Evolutionary conservation across 2,888 invertebrate genomes (phyloP), one percentile per base, ranked within the genome.

Genomic region (Hyles lineata): DNA sequence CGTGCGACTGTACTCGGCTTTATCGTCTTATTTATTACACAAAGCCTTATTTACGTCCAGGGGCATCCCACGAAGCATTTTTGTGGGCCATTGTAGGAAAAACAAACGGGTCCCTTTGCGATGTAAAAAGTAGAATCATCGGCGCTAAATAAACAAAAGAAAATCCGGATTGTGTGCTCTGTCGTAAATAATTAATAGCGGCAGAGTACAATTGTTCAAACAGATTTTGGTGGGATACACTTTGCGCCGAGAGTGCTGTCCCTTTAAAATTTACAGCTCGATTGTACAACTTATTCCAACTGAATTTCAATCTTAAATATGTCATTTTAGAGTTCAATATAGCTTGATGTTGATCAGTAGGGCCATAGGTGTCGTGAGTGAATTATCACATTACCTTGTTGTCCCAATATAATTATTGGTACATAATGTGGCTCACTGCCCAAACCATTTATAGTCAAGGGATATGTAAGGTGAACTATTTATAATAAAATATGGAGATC

Each of bases 121-220:
- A 72, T 63, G 72, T 69, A 69, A 72, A 72, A 72, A 69, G 25
- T 67, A 50, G 69, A 67, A 60, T 63, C 67, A 59, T 72, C 59
- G 59, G 23, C 43, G 43, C 17, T 55, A 69, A 58, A 72, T 67
- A 67, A 67, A 67, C 67, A 67, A 73, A 74, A 77, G 75, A 72
- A 72, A 52, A 32, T 61, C 75, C 32, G 61, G 76, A 67, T 70
- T 75, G 60, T 60, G 73, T 73, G 43, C 7, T 71, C 70, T 72
- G 67, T 74, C 74, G 76, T 76, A 50, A 73, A 76, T 78, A 77
- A 77, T 76, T 74, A 74, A 78, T 74, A 71, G 70, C 70, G 73
- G 21, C 55, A n/a, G 60, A 67, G 67, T 67, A 67, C 50, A 50
- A 67, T 50, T 35, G 35, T 35, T 63, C 63, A 63, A 63, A 63